A percentile compares a stretch with the other conserved stretches of the same genome.
Evolutionary conservation across 2,888 invertebrate species (phyloP).

Genomic region (Lithophane socia): DNA sequence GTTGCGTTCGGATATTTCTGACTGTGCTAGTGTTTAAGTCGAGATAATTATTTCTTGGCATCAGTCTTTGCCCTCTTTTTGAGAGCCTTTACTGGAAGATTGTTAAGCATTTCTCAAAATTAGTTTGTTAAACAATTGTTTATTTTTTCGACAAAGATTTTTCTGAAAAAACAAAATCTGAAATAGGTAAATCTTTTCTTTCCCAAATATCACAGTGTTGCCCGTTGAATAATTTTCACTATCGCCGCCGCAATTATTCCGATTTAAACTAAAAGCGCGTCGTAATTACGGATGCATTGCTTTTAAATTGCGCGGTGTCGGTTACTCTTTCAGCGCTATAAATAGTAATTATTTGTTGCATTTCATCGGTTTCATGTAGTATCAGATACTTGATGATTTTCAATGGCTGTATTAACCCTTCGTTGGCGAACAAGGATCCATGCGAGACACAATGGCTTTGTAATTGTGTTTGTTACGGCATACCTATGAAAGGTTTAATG

Average conservation of each 20-base stretch:
- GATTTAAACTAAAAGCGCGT: slow-evolving; percentile 41
- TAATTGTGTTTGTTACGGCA: too few species aligned
- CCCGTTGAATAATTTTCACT: slow-evolving; percentile 31
- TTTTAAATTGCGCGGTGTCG: slow-evolving; percentile 42
- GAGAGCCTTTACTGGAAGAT: neutral
- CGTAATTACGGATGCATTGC: slow-evolving; percentile 38
- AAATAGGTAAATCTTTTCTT: neutral
- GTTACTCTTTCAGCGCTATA: slow-evolving; percentile 30
- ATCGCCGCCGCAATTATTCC: slow-evolving; percentile 50
- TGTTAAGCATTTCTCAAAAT: neutral
- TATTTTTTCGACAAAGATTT: neutral
- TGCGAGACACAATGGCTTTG: too few species aligned
- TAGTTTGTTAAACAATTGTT: neutral
- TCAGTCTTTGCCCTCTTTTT: neutral
- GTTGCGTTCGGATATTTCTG: slow-evolving; percentile 34
- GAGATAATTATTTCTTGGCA: slow-evolving; percentile 23
- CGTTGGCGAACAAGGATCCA: too few species aligned
- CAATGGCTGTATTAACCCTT: neutral
- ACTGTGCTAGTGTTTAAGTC: neutral
- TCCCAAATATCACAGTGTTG: slow-evolving; percentile 8
- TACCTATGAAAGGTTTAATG: too few species aligned
- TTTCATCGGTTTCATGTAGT: slow-evolving; percentile 8
- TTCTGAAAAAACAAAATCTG: neutral
- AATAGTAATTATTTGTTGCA: slow-evolving; percentile 14
- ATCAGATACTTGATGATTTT: neutral